Evolutionary conservation across 2,888 invertebrate species (phyloP), one percentile per base, ranked within the genome.

Genomic region (Lithosia quadra): DNA sequence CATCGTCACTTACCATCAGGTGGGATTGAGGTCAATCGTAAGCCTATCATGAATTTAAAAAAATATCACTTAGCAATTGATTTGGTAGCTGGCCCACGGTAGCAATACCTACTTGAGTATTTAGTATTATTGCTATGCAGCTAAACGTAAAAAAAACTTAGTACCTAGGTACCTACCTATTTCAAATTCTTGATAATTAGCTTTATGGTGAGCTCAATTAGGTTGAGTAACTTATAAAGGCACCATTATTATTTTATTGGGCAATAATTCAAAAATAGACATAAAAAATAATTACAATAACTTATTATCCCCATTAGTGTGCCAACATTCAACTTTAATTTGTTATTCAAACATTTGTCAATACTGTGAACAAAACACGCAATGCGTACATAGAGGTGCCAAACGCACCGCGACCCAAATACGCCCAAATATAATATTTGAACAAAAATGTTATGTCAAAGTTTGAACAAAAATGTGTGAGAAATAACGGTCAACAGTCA

Each of bases 371-470:
- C 77, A 83, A 78, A 34, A 53, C 53, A 77, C 77, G 81, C 69
- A 81, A 78, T 68, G 71, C 67, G 70, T 71, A 69, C 72, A 71
- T 68, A 74, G 63, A 73, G 75, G 71, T 74, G 78, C 75, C 76
- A 74, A 77, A 82, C 74, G 77, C 73, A 71, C 67, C 71, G 66
- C 71, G 79, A 72, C 85, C 84, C 65, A 78, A 79, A 81, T 83
- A 71, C 67, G 71, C 85, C 84, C 65, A 78, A 79, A 81, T 83
- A 71, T 68, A 63, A 69, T 72, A 74, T 71, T 74, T 77, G 72
- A 66, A 70, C 77, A 82, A 85, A 83, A 84, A 83, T 67, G 73
- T 75, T 79, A 74, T 80, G 81, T 69, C 72, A 71, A 72, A 75
- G 65, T 70, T 76, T 78, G 72, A 53, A 60, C 71, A 75, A 77